These are phyloP conservation scores for Ailurus styani DNA, from an alignment of 2,113 vertebrate species.

Conservation along the genomic window DNA sequence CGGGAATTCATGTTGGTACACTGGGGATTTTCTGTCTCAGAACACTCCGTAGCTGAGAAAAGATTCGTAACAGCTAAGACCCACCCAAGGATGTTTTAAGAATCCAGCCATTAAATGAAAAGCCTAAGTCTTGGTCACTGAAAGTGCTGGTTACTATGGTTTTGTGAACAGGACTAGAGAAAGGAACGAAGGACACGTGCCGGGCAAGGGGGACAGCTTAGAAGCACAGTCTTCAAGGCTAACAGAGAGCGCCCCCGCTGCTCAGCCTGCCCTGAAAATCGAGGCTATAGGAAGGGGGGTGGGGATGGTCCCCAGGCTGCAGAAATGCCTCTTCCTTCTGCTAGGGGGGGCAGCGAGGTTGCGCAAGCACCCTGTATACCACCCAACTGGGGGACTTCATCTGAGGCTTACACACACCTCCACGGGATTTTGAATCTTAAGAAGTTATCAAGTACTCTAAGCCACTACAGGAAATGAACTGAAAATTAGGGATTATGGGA, in stretches of 20 bases:
- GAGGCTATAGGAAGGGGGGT: conserved; percentile 52
- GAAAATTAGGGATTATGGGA: background rate
- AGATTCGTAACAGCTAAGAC: background rate
- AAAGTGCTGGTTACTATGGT: background rate
- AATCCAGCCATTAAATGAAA: background rate
- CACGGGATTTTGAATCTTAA: background rate
- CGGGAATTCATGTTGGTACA: background rate
- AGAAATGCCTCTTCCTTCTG: conserved; percentile 66
- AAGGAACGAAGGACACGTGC: background rate
- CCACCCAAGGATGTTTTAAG: background rate
- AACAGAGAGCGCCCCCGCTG: conserved; percentile 18
- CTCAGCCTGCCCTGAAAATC: conserved; percentile 21
- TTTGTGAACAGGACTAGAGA: background rate
- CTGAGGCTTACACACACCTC: background rate
- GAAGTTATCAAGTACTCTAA: background rate
- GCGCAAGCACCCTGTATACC: background rate
- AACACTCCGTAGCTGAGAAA: background rate
- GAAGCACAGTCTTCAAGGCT: conserved; percentile 21
- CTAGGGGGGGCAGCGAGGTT: background rate
- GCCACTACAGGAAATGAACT: background rate
- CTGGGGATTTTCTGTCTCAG: background rate
- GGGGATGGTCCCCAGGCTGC: conserved; percentile 34
- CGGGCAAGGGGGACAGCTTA: conserved; percentile 44
- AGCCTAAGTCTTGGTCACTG: background rate
- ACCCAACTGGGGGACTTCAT: background rate